Evolutionary conservation across 2,113 vertebrate genomes (phyloP), one percentile per base, ranked within the genome.

Genomic region (Tetraodon nigroviridis): DNA sequence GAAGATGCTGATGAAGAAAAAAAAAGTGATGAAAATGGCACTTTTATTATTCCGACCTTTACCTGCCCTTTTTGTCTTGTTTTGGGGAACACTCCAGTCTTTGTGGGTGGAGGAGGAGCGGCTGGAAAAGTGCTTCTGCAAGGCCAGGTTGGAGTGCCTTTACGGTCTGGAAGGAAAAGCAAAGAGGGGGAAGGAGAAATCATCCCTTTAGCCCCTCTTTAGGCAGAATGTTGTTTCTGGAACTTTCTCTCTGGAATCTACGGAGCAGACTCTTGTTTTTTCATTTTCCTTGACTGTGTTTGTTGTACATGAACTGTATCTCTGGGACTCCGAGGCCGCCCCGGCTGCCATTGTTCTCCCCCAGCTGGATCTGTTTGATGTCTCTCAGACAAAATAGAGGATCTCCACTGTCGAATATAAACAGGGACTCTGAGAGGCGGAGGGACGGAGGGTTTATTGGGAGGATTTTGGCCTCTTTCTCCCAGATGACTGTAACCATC

Each of bases 11-110:
- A 75, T 59, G 73, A 84, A 62, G 70, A 82, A 75, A 66, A 80
- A 75, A 71, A 73, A 82, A 82, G 83, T 84, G 81, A 62, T 55
- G 64, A 92, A 92, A 93, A 92, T 88, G 92, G 94, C 94, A 95
- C 93, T 95, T 95, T 29, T 56, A 58, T 56, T 57, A 83, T 80
- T 78, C 69, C 65, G 80, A 92, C 92, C 91, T 92, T 92, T 89
- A 87, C 89, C 86, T 89, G 90, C 72, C 82, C 90, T 87, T 89
- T 90, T 91, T 62, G 66, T 73, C 55, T 83, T 57, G 47, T 78
- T 73, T 66, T 59, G 58, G 88, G 78, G 67, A 91, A 86, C 64
- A 41, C 76, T 64, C 70, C 67, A 70, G 68, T 58, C 65, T 79
- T 81, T 75, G 71, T 44, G 68, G 67, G 69, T 37, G 83, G 48